Evolutionary conservation across 2,113 vertebrate species (phyloP).

Genomic region (Nycticryphes semicollaris): DNA sequence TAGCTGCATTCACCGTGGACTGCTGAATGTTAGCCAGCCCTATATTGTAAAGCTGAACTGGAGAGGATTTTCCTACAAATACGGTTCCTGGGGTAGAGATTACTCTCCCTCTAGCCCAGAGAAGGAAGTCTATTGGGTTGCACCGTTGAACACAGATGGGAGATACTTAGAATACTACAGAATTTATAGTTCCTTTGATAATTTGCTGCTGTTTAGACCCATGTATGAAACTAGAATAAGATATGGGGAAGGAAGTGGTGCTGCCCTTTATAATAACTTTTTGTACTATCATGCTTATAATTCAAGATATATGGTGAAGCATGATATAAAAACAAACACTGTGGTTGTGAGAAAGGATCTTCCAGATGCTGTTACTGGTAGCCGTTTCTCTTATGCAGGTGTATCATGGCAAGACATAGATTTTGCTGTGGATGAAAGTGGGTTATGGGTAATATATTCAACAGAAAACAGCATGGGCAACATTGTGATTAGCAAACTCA

Average conservation of each 20-base stretch:
- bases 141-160: constrained; percentile 68
- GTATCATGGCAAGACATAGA: constrained; percentile 88
- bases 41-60: constrained; percentile 81
- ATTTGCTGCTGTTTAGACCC: constrained; percentile 77
- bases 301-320: constrained; percentile 58
- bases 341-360: constrained; percentile 59
- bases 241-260: constrained; percentile 80
- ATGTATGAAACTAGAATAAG: background rate
- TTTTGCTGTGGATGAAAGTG: constrained; percentile 89
- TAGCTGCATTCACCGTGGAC: constrained; percentile 69
- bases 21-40: constrained; percentile 80
- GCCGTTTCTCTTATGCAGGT: constrained; percentile 90
- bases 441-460: constrained; percentile 95
- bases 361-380: constrained; percentile 78
- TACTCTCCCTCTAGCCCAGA: constrained; percentile 58
- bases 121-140: constrained; percentile 80
- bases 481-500: constrained; percentile 92
- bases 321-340: constrained; percentile 46
- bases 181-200: constrained; percentile 73
- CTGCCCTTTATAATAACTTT: constrained; percentile 75
- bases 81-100: constrained; percentile 86
- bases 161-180: constrained; percentile 72
- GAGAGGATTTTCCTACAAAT: constrained; percentile 75
- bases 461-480: constrained; percentile 90
- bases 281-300: constrained; percentile 80